Percentiles rank a stretch among this genome's conserved stretches.
Conservation (phyloP, 2,888 invertebrate species). For the Helleia helle region DNA sequence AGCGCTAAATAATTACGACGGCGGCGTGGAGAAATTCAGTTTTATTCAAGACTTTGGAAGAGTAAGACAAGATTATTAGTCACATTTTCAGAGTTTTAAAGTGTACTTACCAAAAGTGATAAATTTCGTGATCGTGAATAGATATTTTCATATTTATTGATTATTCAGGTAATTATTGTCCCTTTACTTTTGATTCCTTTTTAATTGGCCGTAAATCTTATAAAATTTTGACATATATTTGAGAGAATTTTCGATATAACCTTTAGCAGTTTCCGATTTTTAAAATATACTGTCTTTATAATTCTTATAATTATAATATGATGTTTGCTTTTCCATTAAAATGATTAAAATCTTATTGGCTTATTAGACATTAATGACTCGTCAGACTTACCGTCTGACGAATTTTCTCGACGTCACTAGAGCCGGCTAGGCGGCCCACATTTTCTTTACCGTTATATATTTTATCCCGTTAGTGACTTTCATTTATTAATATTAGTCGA, state of each 20-base stretch:
- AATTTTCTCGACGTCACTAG: constrained; percentile 47
- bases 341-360: neutral
- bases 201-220: neutral
- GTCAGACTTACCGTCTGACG: constrained; percentile 21
- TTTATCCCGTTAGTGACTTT: constrained; percentile 31
- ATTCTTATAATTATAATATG: too few species aligned
- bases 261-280: neutral
- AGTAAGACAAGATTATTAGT: constrained; percentile 25
- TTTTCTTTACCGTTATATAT: constrained; percentile 36
- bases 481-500: constrained; percentile 12
- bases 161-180: constrained; percentile 6
- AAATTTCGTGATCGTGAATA: constrained; percentile 4
- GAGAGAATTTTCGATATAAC: neutral
- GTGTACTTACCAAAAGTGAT: constrained; percentile 39
- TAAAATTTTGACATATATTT: neutral
- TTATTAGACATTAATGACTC: neutral
- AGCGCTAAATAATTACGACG: constrained; percentile 70
- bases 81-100: constrained; percentile 29
- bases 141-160: neutral
- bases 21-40: constrained; percentile 61
- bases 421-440: constrained; percentile 44
- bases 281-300: too few species aligned
- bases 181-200: neutral
- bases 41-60: constrained; percentile 56
- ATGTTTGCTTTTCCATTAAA: neutral